Base-by-base conservation (phyloP, 2,888 invertebrate species). In the Nemurella pictetii region DNA sequence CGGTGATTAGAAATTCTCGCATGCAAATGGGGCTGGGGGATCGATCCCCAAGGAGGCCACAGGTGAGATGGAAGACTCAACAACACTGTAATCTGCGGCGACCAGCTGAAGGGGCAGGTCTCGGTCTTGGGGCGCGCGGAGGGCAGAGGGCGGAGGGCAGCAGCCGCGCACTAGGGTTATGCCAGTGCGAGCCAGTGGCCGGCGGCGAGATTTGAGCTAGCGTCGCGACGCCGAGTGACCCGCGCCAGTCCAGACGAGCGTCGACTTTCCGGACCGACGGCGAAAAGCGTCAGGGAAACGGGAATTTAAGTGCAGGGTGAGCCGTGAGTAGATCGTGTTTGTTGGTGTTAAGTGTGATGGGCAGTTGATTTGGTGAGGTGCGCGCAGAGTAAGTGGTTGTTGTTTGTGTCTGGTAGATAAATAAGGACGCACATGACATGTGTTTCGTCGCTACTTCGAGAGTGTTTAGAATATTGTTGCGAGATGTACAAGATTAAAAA, bases 11-110 rank as follows among this genome's bases (percentile, higher is more conserved):
- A 55, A 55, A 20, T 78, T 78, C 28, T n/a, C 27, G 29, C 78
- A 78, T 78, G 78, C 78, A 78, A 78, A 78, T 78, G 78, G 29
- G 78, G 27, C 78, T 20, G 78, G 78, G 78, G 78, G 78, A 78
- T 78, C 78, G 78, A 78, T 78, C 30, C 55, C 55, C 55, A 30
- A 78, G 78, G 78, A n/a, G 78, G 30, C 78, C 78, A 78, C 78
- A 78, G 78, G 78, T 78, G 78, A 78, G 78, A 78, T 78, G 55
- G 55, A 55, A 12, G 55, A 55, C 55, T 55, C 55, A 55, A 55
- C 55, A 55, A 55, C 55, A 20, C 55, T 55, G 20, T 55, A 55
- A 55, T 55, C 55, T 55, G 55, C 15, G 20, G 20, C 9, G 55
- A 20, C 55, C 9, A 55, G 55, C 55, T 7, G n/a, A 55, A 20